Conservation (phyloP, 2,113 vertebrate genomes). For the Edolisoma coerulescens region DNA sequence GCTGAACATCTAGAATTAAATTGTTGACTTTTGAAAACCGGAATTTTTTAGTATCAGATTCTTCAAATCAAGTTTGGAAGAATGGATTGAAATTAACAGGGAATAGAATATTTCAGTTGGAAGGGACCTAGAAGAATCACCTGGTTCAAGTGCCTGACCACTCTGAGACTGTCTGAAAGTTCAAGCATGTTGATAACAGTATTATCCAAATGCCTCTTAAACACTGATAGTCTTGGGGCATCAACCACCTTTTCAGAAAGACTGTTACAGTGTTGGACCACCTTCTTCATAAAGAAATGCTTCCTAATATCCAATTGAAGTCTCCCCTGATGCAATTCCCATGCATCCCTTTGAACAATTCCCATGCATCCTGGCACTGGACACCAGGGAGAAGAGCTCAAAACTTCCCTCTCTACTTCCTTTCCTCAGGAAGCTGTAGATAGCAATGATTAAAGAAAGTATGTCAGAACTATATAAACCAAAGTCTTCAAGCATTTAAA, state of each 20-base stretch:
- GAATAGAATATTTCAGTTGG: not conserved
- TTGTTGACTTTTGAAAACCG: not conserved
- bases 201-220: not conserved
- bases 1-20: not conserved
- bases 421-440: not conserved
- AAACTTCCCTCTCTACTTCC: not conserved
- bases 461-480: not conserved
- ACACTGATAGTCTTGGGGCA: not conserved
- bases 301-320: not conserved
- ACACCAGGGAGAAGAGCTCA: not conserved
- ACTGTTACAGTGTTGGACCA: not conserved
- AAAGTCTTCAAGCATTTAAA: not conserved
- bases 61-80: not conserved
- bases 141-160: not conserved
- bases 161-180: not conserved
- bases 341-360: not conserved
- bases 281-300: not conserved
- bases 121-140: not conserved
- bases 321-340: accelerated
- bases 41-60: not conserved
- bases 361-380: accelerated
- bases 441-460: not conserved
- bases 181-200: not conserved
- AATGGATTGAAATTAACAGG: not conserved
- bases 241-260: not conserved